Evolutionary conservation across 2,888 invertebrate species (phyloP).

Genomic region (Aricia artaxerxes): DNA sequence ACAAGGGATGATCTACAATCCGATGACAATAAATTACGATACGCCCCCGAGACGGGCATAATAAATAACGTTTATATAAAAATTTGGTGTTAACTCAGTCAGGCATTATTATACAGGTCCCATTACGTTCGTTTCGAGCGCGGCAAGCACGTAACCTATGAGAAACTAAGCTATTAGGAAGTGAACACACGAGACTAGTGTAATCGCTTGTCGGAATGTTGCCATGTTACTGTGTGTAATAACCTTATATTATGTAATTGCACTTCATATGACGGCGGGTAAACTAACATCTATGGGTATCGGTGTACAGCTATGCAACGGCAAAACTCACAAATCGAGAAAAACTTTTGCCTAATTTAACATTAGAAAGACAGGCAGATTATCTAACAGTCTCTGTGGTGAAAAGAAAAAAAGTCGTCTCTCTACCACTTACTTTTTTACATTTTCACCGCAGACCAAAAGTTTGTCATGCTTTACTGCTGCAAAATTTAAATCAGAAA

Average conservation of each 20-base stretch:
- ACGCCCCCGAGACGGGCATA: conserved; percentile 42
- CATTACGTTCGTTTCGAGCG: conserved; percentile 53
- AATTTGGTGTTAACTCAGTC: conserved; percentile 74
- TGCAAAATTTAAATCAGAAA: neutral
- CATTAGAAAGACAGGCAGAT: neutral
- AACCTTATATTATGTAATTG: conserved; percentile 40
- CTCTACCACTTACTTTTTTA: neutral
- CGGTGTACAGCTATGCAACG: conserved; percentile 1
- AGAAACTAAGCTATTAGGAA: conserved; percentile 52
- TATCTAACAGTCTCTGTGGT: neutral
- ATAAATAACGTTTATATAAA: conserved; percentile 57
- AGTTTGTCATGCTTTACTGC: neutral
- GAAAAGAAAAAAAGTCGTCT: neutral
- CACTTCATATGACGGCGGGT: conserved; percentile 24
- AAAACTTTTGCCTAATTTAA: neutral
- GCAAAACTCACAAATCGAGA: neutral
- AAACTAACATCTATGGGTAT: conserved; percentile 9
- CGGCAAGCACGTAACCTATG: conserved; percentile 47
- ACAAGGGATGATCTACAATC: conserved; percentile 34
- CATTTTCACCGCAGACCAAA: neutral
- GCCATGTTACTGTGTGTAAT: conserved; percentile 36
- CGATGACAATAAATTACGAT: conserved; percentile 41
- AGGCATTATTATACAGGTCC: conserved; percentile 66
- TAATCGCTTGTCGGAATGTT: conserved; percentile 56
- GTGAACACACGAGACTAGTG: conserved; percentile 66